Evolutionary conservation across 2,113 vertebrate genomes (phyloP).

Genomic region (Anarhynchus alexandrinus): DNA sequence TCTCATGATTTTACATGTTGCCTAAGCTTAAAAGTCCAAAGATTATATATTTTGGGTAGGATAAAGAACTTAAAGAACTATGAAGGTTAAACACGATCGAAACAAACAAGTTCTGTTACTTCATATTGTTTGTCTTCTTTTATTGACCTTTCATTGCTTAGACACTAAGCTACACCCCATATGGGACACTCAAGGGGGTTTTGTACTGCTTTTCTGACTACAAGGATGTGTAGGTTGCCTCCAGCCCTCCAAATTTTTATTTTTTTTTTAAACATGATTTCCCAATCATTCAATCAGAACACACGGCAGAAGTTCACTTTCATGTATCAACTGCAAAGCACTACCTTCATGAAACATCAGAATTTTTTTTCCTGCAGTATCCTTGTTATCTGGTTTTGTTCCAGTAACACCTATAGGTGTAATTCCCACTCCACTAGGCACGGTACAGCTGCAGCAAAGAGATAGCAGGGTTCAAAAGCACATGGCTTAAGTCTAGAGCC

Average conservation of each 20-base stretch:
- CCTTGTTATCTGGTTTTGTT: not conserved
- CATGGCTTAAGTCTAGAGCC: not conserved
- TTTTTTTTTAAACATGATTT: not conserved
- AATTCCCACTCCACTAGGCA: not conserved
- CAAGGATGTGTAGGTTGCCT: not conserved
- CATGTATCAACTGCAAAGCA: not conserved
- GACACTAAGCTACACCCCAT: not conserved
- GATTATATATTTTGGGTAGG: not conserved
- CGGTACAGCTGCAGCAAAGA: not conserved
- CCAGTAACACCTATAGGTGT: not conserved
- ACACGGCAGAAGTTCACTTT: not conserved
- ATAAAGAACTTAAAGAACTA: not conserved
- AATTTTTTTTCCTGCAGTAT: not conserved
- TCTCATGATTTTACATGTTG: not conserved
- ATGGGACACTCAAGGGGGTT: not conserved
- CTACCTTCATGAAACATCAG: not conserved
- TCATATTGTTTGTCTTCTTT: not conserved
- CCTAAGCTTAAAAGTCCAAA: constrained; percentile 22
- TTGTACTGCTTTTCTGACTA: not conserved
- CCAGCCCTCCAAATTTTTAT: not conserved
- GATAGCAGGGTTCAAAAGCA: not conserved
- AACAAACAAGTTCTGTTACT: not conserved
- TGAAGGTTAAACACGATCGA: not conserved
- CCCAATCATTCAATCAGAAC: not conserved
- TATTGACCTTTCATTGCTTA: not conserved